Base-by-base conservation (phyloP, 2,113 vertebrate species). In the cattle (Bos taurus) region DNA sequence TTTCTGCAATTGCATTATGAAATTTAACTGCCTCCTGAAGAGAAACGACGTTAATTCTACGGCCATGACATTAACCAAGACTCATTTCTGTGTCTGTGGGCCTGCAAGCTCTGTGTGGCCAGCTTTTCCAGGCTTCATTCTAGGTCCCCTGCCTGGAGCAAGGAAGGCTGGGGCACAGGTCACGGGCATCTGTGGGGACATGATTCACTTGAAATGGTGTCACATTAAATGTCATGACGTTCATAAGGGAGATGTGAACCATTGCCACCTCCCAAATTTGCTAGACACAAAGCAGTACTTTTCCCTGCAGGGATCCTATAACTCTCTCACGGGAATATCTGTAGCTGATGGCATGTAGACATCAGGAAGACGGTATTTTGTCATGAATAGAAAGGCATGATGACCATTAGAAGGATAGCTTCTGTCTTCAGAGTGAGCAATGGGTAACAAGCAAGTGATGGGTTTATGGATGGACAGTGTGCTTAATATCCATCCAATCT, bases 31-130 rank as follows among this genome's bases (percentile, higher is more conserved):
- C 94, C 88, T 98, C 96, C 54, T 85, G 85, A 94, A 98, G 96
- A 98, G 97, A 98, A 95, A 97, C 89, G 91, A 96, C 96, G 87
- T 97, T 97, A 97, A 98, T 98, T 97, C 92, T 95, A 95, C 64
- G 96, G 94, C 71, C 93, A 93, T 77, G 95, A 86, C 71, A 95
- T 98, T 99, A 95, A 80, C 98, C 93, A 94, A 98, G 96, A 98
- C 95, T 98, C 95, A 95, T 95, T 97, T 97, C 96, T 94, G 90
- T 96, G 93, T 94, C 96, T 81, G 83, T 88, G 97, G 94, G 85
- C 97, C 97, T 0, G 3, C 93, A 95, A 91, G 36, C 54, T 95
- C 87, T 92, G 87, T 92, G 81, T 95, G 95, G 90, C 91, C 97
- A 97, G 97, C 95, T 98, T 97, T 97, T 98, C 94, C 84, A 97